These are phyloP conservation scores for Monoplex corrugatus DNA, from an alignment of 2,888 invertebrate species.

Conservation along the genomic window DNA sequence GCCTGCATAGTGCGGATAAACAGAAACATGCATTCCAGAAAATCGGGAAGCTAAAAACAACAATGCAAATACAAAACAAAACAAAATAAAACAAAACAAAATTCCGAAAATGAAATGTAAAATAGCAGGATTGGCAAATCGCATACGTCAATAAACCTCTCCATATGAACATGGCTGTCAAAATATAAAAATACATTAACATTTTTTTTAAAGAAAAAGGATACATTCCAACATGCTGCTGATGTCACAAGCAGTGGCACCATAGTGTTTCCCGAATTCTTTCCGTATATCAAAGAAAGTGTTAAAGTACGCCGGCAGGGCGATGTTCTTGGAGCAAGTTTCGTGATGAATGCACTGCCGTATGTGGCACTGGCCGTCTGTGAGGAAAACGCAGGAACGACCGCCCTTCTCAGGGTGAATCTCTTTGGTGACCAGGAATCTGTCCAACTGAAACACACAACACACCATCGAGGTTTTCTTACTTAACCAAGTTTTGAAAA, in stretches of 20 bases:
- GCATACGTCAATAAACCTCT: too few species aligned
- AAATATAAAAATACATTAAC: too few species aligned
- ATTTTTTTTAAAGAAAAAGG: conserved; percentile 83
- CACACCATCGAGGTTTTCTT: too few species aligned
- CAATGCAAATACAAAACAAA: neutral
- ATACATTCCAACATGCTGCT: conserved; percentile 96
- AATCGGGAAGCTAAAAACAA: too few species aligned
- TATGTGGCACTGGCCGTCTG: conserved; percentile 86
- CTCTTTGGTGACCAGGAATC: conserved; percentile 85
- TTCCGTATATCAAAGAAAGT: conserved; percentile 96
- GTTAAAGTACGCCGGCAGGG: conserved; percentile 92
- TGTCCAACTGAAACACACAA: conserved; percentile 86
- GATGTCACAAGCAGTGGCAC: conserved; percentile 86
- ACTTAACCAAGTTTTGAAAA: too few species aligned
- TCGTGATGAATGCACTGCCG: conserved; percentile 92
- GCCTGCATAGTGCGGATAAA: too few species aligned
- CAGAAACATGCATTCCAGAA: too few species aligned
- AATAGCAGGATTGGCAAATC: too few species aligned
- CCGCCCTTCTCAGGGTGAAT: conserved; percentile 81
- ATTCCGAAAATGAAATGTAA: too few species aligned
- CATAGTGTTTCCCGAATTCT: conserved; percentile 87
- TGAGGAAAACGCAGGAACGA: conserved; percentile 82
- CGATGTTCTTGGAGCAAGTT: conserved; percentile 89
- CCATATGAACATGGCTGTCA: too few species aligned
- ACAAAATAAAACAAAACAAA: conserved; percentile 60